Evolutionary conservation across 1,140 invertebrate genomes (phyloP), one percentile per base, ranked within the genome.

Genomic region (Papilio polytes): DNA sequence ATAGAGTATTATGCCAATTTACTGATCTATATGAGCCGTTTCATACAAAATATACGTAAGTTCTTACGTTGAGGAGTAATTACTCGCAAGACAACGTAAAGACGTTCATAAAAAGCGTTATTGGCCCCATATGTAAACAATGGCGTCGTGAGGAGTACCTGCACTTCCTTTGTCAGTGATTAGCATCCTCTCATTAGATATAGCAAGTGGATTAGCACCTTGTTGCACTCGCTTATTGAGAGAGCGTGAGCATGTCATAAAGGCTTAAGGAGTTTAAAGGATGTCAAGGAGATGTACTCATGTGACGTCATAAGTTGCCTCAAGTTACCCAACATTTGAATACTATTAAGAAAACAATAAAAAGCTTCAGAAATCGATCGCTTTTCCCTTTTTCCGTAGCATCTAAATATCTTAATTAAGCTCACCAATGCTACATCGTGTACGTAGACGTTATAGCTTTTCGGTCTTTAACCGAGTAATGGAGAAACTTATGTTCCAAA

Each of bases 141-240:
- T 53, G 46, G 22, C 44, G 22, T 22, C 13, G 41, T 74, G 73
- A 74, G 20, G 73, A 76, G 46, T 56, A 70, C 74, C 53, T 77
- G 84, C 84, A 90, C 85, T 90, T 84, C 85, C 88, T 90, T 90
- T 89, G 87, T 85, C 36, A 82, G 80, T 90, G 87, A 91, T 91
- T 91, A 91, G 90, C 90, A 84, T 86, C 85, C 84, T 85, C 87
- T 90, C 86, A 88, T 91, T 91, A 90, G 83, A 84, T 80, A 80
- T 83, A 82, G 85, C 81, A 83, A 90, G 88, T 89, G 89, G 89
- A 86, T 92, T 92, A 91, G 88, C 88, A 89, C 90, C 90, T 91
- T 76, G 88, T 88, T 89, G 86, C 80, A 83, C 86, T 81, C 84
- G 84, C 87, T 87, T 90, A 88, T 87, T 87, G 84, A 83, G 81